Evolutionary conservation across 2,113 vertebrate species (phyloP).

Genomic region (Meriones unguiculatus): DNA sequence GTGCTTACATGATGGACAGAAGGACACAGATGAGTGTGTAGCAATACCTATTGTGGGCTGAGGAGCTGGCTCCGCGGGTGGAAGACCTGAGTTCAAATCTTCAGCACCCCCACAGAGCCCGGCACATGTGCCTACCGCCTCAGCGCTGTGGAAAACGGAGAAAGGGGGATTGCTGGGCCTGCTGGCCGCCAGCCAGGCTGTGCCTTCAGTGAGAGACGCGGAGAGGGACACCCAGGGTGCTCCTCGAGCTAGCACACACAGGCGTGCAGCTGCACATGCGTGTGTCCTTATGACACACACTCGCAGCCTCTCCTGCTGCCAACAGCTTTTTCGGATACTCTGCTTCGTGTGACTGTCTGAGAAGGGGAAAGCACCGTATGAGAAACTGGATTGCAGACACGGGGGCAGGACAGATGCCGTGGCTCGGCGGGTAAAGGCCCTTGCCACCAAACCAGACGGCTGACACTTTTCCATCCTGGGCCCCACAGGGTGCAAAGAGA

Average conservation of each 20-base stretch:
- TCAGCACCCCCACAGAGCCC: background rate
- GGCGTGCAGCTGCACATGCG: background rate
- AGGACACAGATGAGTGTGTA: background rate
- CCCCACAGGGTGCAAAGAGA: background rate
- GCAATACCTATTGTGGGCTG: background rate
- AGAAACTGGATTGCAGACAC: slow-evolving; percentile 24
- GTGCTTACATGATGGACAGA: background rate
- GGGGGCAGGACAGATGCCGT: background rate
- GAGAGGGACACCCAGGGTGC: background rate
- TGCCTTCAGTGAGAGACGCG: background rate
- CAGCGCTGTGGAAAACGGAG: background rate
- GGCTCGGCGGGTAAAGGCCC: background rate
- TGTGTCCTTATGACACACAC: background rate
- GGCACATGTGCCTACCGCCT: no score
- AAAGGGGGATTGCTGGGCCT: background rate
- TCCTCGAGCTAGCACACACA: background rate
- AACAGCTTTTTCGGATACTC: slow-evolving; percentile 1
- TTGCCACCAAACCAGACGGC: background rate
- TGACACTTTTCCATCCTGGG: background rate
- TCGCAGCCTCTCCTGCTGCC: background rate
- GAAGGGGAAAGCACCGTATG: background rate
- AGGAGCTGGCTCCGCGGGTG: background rate
- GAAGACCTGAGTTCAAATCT: background rate
- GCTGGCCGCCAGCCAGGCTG: background rate
- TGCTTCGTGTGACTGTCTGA: background rate